Evolutionary conservation across 92 coral and sea anemone genomes (phyloP).

Genomic region (Paragorgia papillata): DNA sequence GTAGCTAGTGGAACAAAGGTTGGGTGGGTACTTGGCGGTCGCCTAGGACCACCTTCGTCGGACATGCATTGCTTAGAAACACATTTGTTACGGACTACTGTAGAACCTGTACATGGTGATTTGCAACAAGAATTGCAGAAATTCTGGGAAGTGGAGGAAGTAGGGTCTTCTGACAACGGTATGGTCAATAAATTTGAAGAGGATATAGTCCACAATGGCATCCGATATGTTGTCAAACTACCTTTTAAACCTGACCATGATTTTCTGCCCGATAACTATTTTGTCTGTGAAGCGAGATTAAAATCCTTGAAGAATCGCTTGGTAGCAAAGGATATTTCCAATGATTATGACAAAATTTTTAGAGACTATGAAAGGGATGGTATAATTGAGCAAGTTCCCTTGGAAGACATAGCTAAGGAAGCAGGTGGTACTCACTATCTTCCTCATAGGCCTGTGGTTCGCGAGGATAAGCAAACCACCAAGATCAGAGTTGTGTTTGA

Average conservation of each 20-base stretch:
- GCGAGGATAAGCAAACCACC: background rate
- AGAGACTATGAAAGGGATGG: background rate
- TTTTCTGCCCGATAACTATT: background rate
- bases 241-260: slow-evolving; percentile 36
- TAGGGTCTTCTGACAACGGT: background rate
- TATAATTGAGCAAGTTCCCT: background rate
- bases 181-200: background rate
- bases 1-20: slow-evolving; percentile 9
- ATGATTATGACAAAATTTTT: slow-evolving; percentile 1
- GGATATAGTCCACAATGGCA: slow-evolving; percentile 20
- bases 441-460: slow-evolving; percentile 7
- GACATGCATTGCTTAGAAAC: slow-evolving; percentile 6
- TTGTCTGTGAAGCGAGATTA: background rate
- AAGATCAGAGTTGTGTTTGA: slow-evolving; percentile 27
- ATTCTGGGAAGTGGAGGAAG: slow-evolving; percentile 3
- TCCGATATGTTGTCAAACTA: background rate
- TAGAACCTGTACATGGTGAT: background rate
- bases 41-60: background rate
- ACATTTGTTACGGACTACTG: slow-evolving; percentile 1
- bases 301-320: slow-evolving; percentile 4
- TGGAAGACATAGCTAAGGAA: background rate
- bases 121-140: background rate
- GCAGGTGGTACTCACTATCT: background rate
- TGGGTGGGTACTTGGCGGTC: slow-evolving; percentile 20
- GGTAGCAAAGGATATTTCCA: background rate